These are phyloP conservation scores for Drosophila nannoptera DNA, from an alignment of 1,140 invertebrate species.

Conservation along the genomic window DNA sequence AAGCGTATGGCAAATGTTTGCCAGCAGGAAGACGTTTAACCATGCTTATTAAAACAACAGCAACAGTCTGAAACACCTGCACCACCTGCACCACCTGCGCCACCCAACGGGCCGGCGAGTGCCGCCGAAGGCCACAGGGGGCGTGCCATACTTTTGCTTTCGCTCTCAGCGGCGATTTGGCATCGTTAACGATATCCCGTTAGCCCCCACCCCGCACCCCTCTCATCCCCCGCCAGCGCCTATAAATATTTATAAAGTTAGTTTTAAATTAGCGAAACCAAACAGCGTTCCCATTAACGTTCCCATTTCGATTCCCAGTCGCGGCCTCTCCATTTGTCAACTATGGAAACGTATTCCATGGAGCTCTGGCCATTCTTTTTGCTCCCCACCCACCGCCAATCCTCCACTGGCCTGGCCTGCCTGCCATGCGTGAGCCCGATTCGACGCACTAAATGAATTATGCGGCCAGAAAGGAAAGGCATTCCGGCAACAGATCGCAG, in stretches of 20 bases:
- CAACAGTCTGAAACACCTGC: constrained; percentile 24
- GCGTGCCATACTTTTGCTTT: constrained; percentile 75
- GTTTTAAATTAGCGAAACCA: constrained; percentile 74
- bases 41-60: constrained; percentile 67
- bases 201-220: not conserved
- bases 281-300: constrained; percentile 67
- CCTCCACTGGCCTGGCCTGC: too few relatives aligned
- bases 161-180: constrained; percentile 58
- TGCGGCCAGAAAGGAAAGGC: too few relatives aligned
- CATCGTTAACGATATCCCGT: constrained; percentile 27
- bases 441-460: too few relatives aligned
- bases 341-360: constrained; percentile 9
- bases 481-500: too few relatives aligned
- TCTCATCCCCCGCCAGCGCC: not conserved
- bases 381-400: too few relatives aligned
- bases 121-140: constrained; percentile 58
- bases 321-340: constrained; percentile 30
- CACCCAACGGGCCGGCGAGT: constrained; percentile 26
- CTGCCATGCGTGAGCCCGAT: too few relatives aligned
- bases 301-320: constrained; percentile 39
- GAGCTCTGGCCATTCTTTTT: not conserved
- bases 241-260: constrained; percentile 76
- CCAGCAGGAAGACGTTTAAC: constrained; percentile 71
- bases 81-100: not conserved
- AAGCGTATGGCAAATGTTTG: constrained; percentile 73